These are phyloP conservation scores for Diprion similis DNA, from an alignment of 1,140 invertebrate genomes.

Conservation along the genomic window DNA sequence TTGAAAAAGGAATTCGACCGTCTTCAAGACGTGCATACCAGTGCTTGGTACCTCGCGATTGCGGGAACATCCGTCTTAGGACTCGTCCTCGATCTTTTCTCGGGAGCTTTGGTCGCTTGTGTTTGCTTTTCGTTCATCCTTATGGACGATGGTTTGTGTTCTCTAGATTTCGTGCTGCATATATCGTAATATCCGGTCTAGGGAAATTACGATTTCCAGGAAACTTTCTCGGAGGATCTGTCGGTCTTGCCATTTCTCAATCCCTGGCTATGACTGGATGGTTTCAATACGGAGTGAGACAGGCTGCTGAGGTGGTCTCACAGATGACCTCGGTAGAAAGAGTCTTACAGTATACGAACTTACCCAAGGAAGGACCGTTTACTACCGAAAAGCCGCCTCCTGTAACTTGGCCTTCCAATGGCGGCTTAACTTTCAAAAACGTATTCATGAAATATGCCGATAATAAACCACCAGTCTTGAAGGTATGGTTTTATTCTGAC, in stretches of 20 bases:
- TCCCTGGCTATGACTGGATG: conserved; percentile 79
- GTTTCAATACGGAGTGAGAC: conserved; percentile 84
- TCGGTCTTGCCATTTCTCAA: conserved; percentile 87
- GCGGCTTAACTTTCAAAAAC: conserved; percentile 63
- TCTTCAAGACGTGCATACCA: conserved; percentile 70
- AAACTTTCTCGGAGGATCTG: conserved; percentile 63
- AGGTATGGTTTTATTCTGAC: conserved; percentile 47
- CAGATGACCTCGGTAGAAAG: conserved; percentile 86
- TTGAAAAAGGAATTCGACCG: conserved; percentile 76
- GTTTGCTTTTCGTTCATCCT: conserved; percentile 57
- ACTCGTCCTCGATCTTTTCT: conserved; percentile 42
- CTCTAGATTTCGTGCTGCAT: background rate
- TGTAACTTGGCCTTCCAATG: conserved; percentile 57
- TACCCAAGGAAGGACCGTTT: conserved; percentile 66
- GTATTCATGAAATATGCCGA: conserved; percentile 72
- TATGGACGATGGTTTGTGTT: conserved; percentile 40
- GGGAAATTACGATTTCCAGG: conserved; percentile 30
- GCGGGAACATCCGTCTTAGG: conserved; percentile 64
- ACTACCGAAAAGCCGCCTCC: conserved; percentile 49
- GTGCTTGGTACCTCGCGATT: conserved; percentile 70
- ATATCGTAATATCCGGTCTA: background rate
- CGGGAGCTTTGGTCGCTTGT: conserved; percentile 39
- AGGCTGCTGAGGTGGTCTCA: conserved; percentile 74
- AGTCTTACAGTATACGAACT: conserved; percentile 75
- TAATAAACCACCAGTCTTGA: conserved; percentile 71